Base-by-base conservation (phyloP, 2,888 invertebrate species). In the Trachelus troglodyta region DNA sequence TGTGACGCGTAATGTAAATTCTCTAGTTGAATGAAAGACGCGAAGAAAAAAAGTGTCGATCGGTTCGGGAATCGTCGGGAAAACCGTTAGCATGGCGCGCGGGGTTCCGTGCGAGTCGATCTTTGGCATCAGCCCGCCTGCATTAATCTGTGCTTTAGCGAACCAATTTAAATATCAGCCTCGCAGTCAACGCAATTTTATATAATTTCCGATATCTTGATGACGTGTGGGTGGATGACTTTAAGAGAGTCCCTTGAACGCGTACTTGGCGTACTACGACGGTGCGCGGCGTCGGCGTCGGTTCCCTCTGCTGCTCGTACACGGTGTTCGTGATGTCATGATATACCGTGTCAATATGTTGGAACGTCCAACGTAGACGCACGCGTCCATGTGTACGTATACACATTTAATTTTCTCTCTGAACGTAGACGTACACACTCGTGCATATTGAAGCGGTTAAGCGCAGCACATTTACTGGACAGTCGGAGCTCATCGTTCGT, bases 121-220 rank as follows among this genome's bases (percentile, higher is more conserved):
- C 74, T 35, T 30, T 11, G 71, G 71, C 71, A 30, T 77, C 31
- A 77, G 73, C 69, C 68, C 30, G 81, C 85, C 87, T 89, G 40
- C 90, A 91, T 91, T 90, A 91, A 91, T 90, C 89, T 89, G 91
- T 90, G 90, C 89, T 91, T 91, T 91, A 91, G 91, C 91, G 90
- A 89, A 91, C 90, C 91, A 91, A 91, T 91, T 91, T 91, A 91
- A 91, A 91, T 91, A 91, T 91, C 90, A 90, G 90, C 90, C 88
- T 88, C 90, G 89, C 87, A 89, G 88, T 90, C 86, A 88, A 91
- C 91, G 91, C 91, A 91, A 91, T 91, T 91, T 91, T 91, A 91
- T 91, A 91, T 91, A 89, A 91, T 91, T 91, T 91, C 91, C 91
- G 91, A 91, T 91, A 91, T 89, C 88, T 87, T 87, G 86, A 85